Evolutionary conservation across 2,113 vertebrate species (phyloP).

Genomic region (Callorhinus ursinus): DNA sequence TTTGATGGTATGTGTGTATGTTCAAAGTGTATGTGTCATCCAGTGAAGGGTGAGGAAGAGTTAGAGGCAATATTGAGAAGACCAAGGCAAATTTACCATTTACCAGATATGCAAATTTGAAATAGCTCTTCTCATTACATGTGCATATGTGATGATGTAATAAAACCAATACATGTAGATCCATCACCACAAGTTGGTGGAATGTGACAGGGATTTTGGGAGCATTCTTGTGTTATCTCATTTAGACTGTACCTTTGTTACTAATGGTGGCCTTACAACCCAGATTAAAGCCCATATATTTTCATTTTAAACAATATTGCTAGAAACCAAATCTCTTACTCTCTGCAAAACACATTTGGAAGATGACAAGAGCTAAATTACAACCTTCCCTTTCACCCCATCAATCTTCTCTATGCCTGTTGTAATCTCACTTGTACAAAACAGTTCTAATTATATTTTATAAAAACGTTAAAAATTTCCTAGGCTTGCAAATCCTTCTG

Average conservation of each 20-base stretch:
- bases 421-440: conserved; percentile 55
- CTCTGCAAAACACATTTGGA: conserved; percentile 44
- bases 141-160: background rate
- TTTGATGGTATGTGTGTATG: background rate
- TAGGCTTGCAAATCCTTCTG: background rate
- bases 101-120: background rate
- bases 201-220: background rate
- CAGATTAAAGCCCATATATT: background rate
- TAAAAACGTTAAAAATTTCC: conserved; percentile 18
- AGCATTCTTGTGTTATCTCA: background rate
- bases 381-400: conserved; percentile 41
- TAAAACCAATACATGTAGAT: background rate
- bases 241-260: background rate
- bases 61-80: background rate
- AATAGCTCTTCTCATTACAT: background rate
- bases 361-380: conserved; percentile 58
- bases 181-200: background rate
- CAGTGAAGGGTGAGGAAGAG: background rate
- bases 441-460: conserved; percentile 43
- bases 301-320: conserved; percentile 35
- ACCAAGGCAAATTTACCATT: background rate
- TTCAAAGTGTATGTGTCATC: background rate
- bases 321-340: conserved; percentile 11
- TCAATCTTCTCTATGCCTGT: conserved; percentile 41
- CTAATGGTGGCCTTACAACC: background rate